These are phyloP conservation scores for Poeciliopsis paucimaculata DNA, from an alignment of 2,797 vertebrate genomes.

Conservation along the genomic window DNA sequence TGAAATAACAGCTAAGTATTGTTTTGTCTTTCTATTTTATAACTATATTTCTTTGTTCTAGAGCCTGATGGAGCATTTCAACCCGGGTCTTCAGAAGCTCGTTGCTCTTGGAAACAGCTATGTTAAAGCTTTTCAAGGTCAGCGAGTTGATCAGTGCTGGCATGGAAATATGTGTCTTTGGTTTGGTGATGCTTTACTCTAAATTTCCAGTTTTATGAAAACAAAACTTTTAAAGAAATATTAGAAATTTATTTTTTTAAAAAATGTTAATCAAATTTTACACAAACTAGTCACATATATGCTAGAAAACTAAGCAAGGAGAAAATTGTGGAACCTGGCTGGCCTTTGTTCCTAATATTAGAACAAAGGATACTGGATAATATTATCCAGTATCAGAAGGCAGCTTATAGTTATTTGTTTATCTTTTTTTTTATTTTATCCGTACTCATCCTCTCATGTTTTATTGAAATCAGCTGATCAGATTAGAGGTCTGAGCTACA, in stretches of 20 bases:
- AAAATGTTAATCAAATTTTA: not conserved
- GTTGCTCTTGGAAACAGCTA: constrained; percentile 93
- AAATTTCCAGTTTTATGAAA: not conserved
- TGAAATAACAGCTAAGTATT: not conserved
- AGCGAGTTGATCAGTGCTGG: constrained; percentile 36
- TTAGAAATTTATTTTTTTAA: not conserved
- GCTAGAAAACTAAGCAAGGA: not conserved
- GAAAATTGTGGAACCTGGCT: not conserved
- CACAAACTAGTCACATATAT: not conserved
- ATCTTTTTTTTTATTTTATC: not conserved
- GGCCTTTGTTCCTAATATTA: not conserved
- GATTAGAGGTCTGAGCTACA: not conserved
- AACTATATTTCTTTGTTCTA: constrained; percentile 50
- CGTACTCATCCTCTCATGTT: not conserved
- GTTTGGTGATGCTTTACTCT: not conserved
- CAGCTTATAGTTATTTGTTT: not conserved
- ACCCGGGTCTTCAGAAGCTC: constrained; percentile 92
- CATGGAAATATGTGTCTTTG: not conserved
- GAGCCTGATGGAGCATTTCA: constrained; percentile 95
- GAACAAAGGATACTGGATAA: too few species aligned
- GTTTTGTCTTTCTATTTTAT: not conserved
- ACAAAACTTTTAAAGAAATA: not conserved
- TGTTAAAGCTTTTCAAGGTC: constrained; percentile 90
- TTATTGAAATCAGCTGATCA: not conserved
- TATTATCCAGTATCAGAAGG: not conserved